Base-by-base conservation (phyloP, 2,797 vertebrate species). In the Eulemur albifrons region DNA sequence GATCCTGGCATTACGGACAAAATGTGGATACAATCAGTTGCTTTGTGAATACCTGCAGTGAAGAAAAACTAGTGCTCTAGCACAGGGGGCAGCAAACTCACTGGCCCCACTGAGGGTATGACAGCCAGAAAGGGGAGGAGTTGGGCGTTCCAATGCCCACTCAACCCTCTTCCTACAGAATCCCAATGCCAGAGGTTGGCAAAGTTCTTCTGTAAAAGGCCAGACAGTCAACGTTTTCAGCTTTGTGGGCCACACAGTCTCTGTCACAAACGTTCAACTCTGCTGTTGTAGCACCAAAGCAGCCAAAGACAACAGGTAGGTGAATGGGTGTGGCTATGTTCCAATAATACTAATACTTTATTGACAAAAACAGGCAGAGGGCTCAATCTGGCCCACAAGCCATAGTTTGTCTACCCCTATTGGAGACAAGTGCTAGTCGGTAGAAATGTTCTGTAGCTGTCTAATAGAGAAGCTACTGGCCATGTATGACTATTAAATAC, bases 301-400 rank as follows among this genome's bases (percentile, higher is more conserved):
- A 81, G 88, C 52, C 52, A 83, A 93, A 89, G 23, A 80, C 38
- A 84, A 73, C 54, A 82, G 0, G 7, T 0, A 82, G 32, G 70
- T 57, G 23, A 84, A 77, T 32, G 25, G 17, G 0, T 48, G 1
- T 32, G 18, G 23, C 20, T 83, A 8, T 65, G 25, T 61, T 88
- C 32, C 86, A 88, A 83, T 65, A 65, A n/a, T 18, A n/a, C 9
- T 73, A 88, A 89, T 25, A 93, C 52, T 92, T 88, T 70, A 96
- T 86, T 82, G 67, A 85, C 27, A 83, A 95, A 70, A 67, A 75
- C 14, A 93, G 38, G 57, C 45, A 86, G 59, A 90, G 32, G 81
- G n/a, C 27, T 35, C 57, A 30, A 57, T 77, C 63, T 86, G 54
- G 89, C 38, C 57, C 8, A 52, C 0, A 61, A 69, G 43, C 20